These are phyloP conservation scores for Abrostola tripartita DNA, from an alignment of 2,888 invertebrate genomes.

Conservation along the genomic window DNA sequence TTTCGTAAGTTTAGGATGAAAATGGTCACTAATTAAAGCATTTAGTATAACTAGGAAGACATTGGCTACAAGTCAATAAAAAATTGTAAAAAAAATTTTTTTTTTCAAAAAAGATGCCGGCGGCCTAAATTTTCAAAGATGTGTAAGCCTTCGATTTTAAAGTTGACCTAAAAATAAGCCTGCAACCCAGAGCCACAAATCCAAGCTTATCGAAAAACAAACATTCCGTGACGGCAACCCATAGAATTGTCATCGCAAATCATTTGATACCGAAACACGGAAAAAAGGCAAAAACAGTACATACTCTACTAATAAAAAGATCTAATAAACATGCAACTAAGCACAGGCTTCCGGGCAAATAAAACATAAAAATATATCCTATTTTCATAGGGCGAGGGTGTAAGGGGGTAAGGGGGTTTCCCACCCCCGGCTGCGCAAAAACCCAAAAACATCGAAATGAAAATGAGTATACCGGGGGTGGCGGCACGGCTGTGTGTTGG, in stretches of 20 bases:
- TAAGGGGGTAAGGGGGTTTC: slow-evolving; percentile 62
- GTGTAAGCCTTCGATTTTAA: neutral
- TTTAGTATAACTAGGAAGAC: too few relatives aligned
- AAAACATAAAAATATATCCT: slow-evolving; percentile 89
- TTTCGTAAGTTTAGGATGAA: too few relatives aligned
- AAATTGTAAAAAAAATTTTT: too few relatives aligned
- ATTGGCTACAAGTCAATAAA: too few relatives aligned
- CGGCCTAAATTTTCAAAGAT: too few relatives aligned
- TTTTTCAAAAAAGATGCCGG: too few relatives aligned
- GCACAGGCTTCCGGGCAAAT: slow-evolving; percentile 88
- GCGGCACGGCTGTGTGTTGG: slow-evolving; percentile 80
- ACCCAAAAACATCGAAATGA: slow-evolving; percentile 89
- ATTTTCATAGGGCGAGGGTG: slow-evolving; percentile 88
- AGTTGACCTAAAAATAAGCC: slow-evolving; percentile 44
- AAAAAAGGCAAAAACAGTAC: slow-evolving; percentile 75
- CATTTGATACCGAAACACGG: slow-evolving; percentile 65
- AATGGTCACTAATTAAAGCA: too few relatives aligned
- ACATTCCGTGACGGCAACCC: slow-evolving; percentile 78
- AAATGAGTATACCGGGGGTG: slow-evolving; percentile 87
- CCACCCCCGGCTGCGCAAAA: slow-evolving; percentile 86
- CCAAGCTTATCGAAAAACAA: slow-evolving; percentile 53
- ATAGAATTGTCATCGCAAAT: slow-evolving; percentile 79
- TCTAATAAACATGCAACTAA: slow-evolving; percentile 89
- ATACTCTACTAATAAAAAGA: slow-evolving; percentile 88
- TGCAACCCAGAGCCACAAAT: slow-evolving; percentile 42